Base-by-base conservation (phyloP, 2,888 invertebrate genomes). In the Nomada hirtipes region DNA sequence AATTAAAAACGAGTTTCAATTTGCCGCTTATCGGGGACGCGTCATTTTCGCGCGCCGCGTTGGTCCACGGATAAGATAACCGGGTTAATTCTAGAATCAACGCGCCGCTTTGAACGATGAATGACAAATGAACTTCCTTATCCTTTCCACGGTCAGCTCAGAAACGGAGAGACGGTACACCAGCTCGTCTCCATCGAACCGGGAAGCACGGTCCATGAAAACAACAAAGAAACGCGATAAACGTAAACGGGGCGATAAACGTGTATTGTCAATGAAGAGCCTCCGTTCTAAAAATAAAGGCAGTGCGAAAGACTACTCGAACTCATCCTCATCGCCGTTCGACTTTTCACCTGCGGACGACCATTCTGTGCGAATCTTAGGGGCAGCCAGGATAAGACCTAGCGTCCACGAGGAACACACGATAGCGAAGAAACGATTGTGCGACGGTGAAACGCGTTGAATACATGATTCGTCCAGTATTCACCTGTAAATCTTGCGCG, bases 381-480 rank as follows among this genome's bases (percentile, higher is more conserved):
- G 18, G 10, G 84, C 80, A 0, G 91, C 89, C 3, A 84, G 73
- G 26, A 91, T 91, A 65, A 86, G 83, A 53, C 90, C 90, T 4
- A 91, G 88, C 75, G n/a, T 70, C 55, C 91, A 91, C 83, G 84
- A 83, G 26, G 88, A 91, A 68, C 91, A 91, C 67, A 83, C 80
- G 61, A 70, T 91, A 44, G 84, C 83, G 26, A 85, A 82, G 69
- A 90, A 89, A 74, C 81, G 79, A 63, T 26, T 71, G 9, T 29
- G 29, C 11, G 64, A 29, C 20, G 72, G 75, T 59, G 61, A 52
- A 9, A 52, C 53, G 44, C 73, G 64, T 55, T 83, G 47, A 69
- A n/a, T 29, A 52, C 52, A 36, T 23, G 42, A 15, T 9, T 4
- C 15, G 36, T 18, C 7, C 23, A 26, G 7, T 4, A 15, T 44